Evolutionary conservation across 2,797 vertebrate genomes (phyloP).

Genomic region (Varecia variegata): DNA sequence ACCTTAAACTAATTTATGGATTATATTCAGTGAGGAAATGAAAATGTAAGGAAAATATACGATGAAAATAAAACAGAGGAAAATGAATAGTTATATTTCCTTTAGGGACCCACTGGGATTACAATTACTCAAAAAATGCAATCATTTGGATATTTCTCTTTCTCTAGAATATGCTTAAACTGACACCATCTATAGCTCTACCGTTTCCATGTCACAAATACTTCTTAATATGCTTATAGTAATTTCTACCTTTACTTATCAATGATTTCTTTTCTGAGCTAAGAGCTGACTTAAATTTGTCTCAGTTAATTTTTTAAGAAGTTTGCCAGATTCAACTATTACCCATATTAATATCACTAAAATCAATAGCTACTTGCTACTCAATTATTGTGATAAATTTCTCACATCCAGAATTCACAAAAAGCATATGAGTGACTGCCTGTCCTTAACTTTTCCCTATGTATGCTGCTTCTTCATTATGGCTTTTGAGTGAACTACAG

Average conservation of each 20-base stretch:
- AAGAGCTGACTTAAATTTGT: background rate
- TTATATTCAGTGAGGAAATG: constrained; percentile 13
- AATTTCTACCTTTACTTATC: background rate
- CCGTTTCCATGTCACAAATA: background rate
- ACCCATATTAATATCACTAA: background rate
- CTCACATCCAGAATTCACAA: background rate
- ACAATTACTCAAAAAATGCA: background rate
- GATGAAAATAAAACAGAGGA: constrained; percentile 7
- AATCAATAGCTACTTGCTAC: background rate
- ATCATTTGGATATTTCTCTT: background rate
- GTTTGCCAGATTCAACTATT: background rate
- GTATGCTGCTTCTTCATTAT: constrained; percentile 32
- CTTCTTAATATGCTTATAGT: background rate
- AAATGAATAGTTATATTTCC: background rate
- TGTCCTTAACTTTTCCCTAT: background rate
- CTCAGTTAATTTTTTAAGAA: background rate
- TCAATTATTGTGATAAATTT: constrained; percentile 44
- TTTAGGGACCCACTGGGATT: background rate
- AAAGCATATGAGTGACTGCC: background rate
- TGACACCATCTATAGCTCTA: background rate
- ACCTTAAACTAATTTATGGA: background rate
- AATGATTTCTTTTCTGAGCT: background rate
- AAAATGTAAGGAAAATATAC: constrained; percentile 37
- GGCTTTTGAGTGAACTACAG: background rate
- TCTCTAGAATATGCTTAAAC: background rate